Conservation (phyloP, 1,140 invertebrate genomes). For the Cyrtorhinus lividipennis region DNA sequence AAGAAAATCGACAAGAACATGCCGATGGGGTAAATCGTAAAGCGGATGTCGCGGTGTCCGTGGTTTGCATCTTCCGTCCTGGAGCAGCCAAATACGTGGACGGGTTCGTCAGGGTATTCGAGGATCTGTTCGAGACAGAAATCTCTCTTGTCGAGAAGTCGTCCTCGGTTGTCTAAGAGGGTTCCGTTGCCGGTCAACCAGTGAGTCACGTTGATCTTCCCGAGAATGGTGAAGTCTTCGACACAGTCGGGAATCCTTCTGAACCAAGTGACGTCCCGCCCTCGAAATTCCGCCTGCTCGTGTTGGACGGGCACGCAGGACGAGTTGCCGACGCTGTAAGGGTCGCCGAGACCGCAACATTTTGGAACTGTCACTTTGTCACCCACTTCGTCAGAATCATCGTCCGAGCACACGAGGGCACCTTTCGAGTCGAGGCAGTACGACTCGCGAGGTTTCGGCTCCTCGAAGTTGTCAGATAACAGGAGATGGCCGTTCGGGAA, state of each 20-base stretch:
- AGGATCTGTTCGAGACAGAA: slow-evolving; percentile 46
- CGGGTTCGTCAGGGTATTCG: slow-evolving; percentile 32
- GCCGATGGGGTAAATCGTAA: slow-evolving; percentile 54
- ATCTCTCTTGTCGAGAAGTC: slow-evolving; percentile 33
- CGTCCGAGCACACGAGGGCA: slow-evolving; percentile 39
- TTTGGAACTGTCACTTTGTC: slow-evolving; percentile 34
- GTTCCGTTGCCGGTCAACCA: slow-evolving; percentile 33
- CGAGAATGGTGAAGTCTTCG: slow-evolving; percentile 31
- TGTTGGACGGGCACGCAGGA: slow-evolving; percentile 29
- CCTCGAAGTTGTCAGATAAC: slow-evolving; percentile 22
- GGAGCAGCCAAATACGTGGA: slow-evolving; percentile 45
- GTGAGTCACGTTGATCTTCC: slow-evolving; percentile 31
- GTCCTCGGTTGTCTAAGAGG: slow-evolving; percentile 28
- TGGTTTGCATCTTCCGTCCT: slow-evolving; percentile 27
- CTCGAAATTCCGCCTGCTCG: slow-evolving; percentile 25
- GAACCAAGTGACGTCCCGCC: slow-evolving; percentile 20
- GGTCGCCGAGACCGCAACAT: slow-evolving; percentile 40
- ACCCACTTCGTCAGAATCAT: slow-evolving; percentile 18
- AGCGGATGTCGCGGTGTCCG: slow-evolving; percentile 41
- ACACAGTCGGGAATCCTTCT: slow-evolving; percentile 38
- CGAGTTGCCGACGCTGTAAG: slow-evolving; percentile 38
- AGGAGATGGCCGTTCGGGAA: slow-evolving; percentile 41
- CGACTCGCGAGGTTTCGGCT: slow-evolving; percentile 27
- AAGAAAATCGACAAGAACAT: slow-evolving; percentile 61
- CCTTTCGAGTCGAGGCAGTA: slow-evolving; percentile 44